Evolutionary conservation across 2,888 invertebrate species (phyloP).

Genomic region (Tipula lateralis): DNA sequence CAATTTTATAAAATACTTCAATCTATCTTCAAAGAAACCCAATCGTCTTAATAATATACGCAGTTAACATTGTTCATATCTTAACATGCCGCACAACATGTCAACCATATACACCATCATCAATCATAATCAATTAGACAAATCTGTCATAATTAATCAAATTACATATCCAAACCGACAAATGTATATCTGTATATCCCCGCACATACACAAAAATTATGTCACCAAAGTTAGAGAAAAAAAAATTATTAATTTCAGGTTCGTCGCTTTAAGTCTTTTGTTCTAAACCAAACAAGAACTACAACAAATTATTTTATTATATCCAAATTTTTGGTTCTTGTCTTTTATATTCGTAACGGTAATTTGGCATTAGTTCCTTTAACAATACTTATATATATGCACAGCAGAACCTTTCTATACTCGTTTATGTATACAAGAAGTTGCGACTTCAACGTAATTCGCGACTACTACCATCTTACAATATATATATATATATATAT

Average conservation of each 20-base stretch:
- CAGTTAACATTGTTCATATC: too few relatives aligned
- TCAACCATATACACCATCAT: not conserved
- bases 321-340: not conserved
- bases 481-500: too few relatives aligned
- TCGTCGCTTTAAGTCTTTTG: slow-evolving; percentile 19
- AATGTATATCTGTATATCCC: not conserved
- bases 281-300: not conserved
- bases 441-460: not conserved
- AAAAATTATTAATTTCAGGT: not conserved
- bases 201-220: not conserved
- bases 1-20: too few relatives aligned
- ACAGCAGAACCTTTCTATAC: not conserved
- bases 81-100: not conserved
- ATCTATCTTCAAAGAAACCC: too few relatives aligned
- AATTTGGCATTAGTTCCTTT: not conserved
- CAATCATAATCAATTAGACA: not conserved
- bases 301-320: not conserved
- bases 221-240: not conserved
- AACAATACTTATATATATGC: not conserved
- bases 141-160: slow-evolving; percentile 1
- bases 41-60: too few relatives aligned
- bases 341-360: not conserved
- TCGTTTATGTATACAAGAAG: not conserved
- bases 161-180: not conserved
- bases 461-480: not conserved